These are phyloP conservation scores for Phrynocephalus forsythii DNA, from an alignment of 2,797 vertebrate genomes.

Conservation along the genomic window DNA sequence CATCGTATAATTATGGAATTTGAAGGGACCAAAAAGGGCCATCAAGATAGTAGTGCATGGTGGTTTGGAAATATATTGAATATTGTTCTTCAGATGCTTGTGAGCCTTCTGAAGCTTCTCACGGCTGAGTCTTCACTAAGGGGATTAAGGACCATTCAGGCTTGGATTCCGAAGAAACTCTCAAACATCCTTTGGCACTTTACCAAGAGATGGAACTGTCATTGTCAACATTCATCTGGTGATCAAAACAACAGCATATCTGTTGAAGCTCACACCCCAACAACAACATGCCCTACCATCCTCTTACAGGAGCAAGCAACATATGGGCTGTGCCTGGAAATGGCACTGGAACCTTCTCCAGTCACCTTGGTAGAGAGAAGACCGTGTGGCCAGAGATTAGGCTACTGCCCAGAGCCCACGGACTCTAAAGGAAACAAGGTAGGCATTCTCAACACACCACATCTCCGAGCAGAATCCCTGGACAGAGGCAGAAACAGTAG, in stretches of 20 bases:
- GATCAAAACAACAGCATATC: background rate
- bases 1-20: background rate
- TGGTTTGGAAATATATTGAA: background rate
- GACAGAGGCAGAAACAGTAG: background rate
- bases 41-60: no score
- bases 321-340: no score
- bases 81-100: background rate
- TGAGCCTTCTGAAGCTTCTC: background rate
- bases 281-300: background rate
- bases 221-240: background rate
- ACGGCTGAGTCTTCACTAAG: background rate
- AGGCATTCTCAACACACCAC: background rate
- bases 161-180: background rate
- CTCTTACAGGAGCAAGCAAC: no score
- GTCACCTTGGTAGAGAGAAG: no score
- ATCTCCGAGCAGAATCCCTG: background rate
- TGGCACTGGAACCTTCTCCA: no score
- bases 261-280: background rate
- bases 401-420: background rate
- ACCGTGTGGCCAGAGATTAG: background rate
- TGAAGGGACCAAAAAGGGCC: no score
- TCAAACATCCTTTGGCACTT: background rate
- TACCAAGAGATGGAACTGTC: background rate
- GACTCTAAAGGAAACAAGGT: background rate
- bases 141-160: background rate